Percentiles rank a stretch among this genome's conserved stretches.
Conservation (phyloP, 2,113 vertebrate genomes). For the Antennarius striatus region DNA sequence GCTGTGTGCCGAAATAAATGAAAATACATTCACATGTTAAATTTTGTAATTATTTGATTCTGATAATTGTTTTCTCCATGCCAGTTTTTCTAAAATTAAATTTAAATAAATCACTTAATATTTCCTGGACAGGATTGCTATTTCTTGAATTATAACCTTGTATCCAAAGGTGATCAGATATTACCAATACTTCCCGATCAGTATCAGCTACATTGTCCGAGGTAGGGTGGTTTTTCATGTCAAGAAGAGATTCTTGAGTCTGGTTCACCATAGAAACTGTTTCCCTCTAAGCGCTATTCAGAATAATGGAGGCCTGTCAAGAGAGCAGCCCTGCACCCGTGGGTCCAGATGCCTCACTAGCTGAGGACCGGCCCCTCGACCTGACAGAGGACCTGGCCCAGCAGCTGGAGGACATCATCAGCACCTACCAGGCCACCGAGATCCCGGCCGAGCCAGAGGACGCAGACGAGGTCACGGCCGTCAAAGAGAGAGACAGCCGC, state of each 20-base stretch:
- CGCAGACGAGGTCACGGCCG: constrained; percentile 68
- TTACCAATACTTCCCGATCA: too few relatives aligned
- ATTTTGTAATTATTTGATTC: too few relatives aligned
- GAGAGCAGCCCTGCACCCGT: constrained; percentile 38
- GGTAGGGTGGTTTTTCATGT: too few relatives aligned
- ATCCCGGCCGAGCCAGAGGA: constrained; percentile 74
- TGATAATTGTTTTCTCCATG: too few relatives aligned
- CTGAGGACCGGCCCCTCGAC: constrained; percentile 56
- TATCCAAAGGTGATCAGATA: too few relatives aligned
- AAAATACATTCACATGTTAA: too few relatives aligned
- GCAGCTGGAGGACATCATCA: constrained; percentile 96
- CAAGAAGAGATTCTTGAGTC: not conserved
- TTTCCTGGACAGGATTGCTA: too few relatives aligned
- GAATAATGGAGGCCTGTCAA: constrained; percentile 82
- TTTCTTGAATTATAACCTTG: too few relatives aligned
- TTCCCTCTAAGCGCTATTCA: not conserved
- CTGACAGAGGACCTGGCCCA: constrained; percentile 86
- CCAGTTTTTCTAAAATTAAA: too few relatives aligned
- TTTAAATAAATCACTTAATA: too few relatives aligned
- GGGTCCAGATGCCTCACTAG: constrained; percentile 30
- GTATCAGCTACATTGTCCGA: too few relatives aligned
- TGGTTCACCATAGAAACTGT: constrained; percentile 9
- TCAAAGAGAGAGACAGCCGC: constrained; percentile 76
- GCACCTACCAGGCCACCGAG: constrained; percentile 82
- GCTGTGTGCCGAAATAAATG: too few relatives aligned